Percentiles rank a stretch among this genome's conserved stretches.
These are phyloP conservation scores for Apogon talboti DNA, from an alignment of 2,797 vertebrate genomes.

Conservation along the genomic window DNA sequence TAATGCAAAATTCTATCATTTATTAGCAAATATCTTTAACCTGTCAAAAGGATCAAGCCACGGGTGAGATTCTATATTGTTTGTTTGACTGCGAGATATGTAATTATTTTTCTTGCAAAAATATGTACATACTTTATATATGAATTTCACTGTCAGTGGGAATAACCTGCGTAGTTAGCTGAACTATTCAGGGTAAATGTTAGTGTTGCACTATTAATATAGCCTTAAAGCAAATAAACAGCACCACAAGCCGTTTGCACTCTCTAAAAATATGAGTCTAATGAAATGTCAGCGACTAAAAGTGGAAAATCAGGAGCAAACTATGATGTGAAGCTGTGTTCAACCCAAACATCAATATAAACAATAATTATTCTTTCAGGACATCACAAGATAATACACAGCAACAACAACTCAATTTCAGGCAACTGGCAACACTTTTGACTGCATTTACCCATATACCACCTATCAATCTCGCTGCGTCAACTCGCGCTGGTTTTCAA, in stretches of 20 bases:
- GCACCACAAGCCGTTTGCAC: conserved; percentile 4
- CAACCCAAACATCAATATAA: conserved; percentile 34
- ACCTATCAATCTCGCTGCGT: conserved; percentile 53
- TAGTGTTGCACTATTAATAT: conserved; percentile 24
- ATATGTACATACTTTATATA: conserved; percentile 42
- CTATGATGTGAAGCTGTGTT: conserved; percentile 23
- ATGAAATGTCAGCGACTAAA: conserved; percentile 17
- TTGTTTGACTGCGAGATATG: conserved; percentile 40
- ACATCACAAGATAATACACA: conserved; percentile 29
- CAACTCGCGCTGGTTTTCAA: conserved; percentile 40
- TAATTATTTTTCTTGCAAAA: conserved; percentile 24
- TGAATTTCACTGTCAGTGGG: conserved; percentile 45
- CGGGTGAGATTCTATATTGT: conserved; percentile 31
- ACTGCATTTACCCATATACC: conserved; percentile 50
- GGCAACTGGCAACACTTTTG: conserved; percentile 28
- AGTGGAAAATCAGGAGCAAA: conserved; percentile 24
- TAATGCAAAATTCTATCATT: conserved; percentile 9
- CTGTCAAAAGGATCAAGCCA: conserved; percentile 7
- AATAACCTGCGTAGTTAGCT: conserved; percentile 45
- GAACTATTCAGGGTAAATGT: conserved; percentile 32
- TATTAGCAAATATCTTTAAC: conserved; percentile 27
- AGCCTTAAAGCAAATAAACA: conserved; percentile 14
- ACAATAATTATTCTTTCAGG: conserved; percentile 61
- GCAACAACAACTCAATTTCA: conserved; percentile 37
- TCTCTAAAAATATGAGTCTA: conserved; percentile 8